These are phyloP conservation scores for Dunckerocampus dactyliophorus DNA, from an alignment of 2,113 vertebrate genomes.

Conservation along the genomic window DNA sequence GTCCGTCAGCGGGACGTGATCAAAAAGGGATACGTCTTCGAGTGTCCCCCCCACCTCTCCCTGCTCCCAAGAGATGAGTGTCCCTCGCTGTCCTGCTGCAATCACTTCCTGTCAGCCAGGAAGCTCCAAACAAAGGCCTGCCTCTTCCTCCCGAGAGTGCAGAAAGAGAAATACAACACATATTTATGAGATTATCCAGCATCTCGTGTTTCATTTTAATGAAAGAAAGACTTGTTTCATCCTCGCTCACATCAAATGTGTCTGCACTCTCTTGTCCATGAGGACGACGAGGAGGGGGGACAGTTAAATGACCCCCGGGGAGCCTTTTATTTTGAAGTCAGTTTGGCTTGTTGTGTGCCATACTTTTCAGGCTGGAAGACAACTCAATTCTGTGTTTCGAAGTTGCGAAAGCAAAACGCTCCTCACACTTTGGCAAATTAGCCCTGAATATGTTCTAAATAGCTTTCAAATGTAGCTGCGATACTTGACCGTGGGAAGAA, in stretches of 20 bases:
- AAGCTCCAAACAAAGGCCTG: slow-evolving; percentile 66
- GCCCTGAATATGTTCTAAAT: too few relatives aligned
- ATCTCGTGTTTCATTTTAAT: slow-evolving; percentile 65
- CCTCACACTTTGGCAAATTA: too few relatives aligned
- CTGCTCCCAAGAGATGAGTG: slow-evolving; percentile 67
- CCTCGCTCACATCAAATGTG: slow-evolving; percentile 49
- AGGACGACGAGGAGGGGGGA: background rate
- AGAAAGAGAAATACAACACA: slow-evolving; percentile 67
- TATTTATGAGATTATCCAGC: slow-evolving; percentile 70
- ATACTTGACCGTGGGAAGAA: too few relatives aligned
- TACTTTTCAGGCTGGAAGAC: too few relatives aligned
- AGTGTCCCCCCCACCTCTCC: slow-evolving; percentile 42
- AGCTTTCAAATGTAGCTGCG: too few relatives aligned
- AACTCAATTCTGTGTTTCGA: too few relatives aligned
- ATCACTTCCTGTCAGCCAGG: slow-evolving; percentile 72
- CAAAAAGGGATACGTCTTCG: slow-evolving; percentile 72
- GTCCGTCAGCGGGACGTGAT: slow-evolving; percentile 75
- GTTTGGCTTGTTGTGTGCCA: too few relatives aligned
- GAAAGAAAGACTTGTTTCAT: slow-evolving; percentile 62
- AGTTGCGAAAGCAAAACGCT: too few relatives aligned
- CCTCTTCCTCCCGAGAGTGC: slow-evolving; percentile 43
- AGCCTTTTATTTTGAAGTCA: too few relatives aligned
- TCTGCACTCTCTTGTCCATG: slow-evolving; percentile 57
- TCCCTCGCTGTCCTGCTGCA: slow-evolving; percentile 70
- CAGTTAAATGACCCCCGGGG: background rate